A percentile compares a stretch with the other conserved stretches of the same genome.
Evolutionary conservation across 1,140 invertebrate genomes (phyloP).

Genomic region (Drosophila ogumai): DNA sequence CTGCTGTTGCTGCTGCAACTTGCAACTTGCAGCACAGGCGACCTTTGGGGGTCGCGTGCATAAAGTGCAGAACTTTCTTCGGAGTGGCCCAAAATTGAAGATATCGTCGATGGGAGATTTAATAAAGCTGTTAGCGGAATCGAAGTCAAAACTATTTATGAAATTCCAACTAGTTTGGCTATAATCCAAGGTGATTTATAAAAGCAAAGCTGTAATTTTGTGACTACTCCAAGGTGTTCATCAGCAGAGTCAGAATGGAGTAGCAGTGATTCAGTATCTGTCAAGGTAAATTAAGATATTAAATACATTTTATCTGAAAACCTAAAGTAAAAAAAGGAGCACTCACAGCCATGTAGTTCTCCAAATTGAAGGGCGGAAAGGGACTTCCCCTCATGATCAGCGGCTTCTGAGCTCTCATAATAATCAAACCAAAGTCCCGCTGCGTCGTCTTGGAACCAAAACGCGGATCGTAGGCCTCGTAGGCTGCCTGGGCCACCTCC

Average conservation of each 20-base stretch:
- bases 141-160: neutral
- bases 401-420: conserved; percentile 40
- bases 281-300: neutral
- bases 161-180: neutral
- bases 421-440: conserved; percentile 37
- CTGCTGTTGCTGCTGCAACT: neutral
- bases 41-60: conserved; percentile 74
- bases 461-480: conserved; percentile 36
- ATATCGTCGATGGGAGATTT: conserved; percentile 4
- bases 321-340: too few species aligned
- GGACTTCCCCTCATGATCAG: conserved; percentile 28
- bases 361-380: conserved; percentile 52
- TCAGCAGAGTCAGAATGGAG: conserved; percentile 51
- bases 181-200: neutral
- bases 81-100: conserved; percentile 20
- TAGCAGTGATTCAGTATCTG: conserved; percentile 66
- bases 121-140: conserved; percentile 9
- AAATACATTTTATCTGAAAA: neutral
- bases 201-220: neutral
- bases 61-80: conserved; percentile 73
- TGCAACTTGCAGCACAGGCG: conserved; percentile 19
- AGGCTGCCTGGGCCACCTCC: conserved; percentile 47
- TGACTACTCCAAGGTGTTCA: conserved; percentile 47
- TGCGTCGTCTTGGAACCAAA: conserved; percentile 5
- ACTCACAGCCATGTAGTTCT: conserved; percentile 56